Evolutionary conservation across 2,797 vertebrate species (phyloP), one percentile per base, ranked within the genome.

Genomic region (Cyclura pinguis): DNA sequence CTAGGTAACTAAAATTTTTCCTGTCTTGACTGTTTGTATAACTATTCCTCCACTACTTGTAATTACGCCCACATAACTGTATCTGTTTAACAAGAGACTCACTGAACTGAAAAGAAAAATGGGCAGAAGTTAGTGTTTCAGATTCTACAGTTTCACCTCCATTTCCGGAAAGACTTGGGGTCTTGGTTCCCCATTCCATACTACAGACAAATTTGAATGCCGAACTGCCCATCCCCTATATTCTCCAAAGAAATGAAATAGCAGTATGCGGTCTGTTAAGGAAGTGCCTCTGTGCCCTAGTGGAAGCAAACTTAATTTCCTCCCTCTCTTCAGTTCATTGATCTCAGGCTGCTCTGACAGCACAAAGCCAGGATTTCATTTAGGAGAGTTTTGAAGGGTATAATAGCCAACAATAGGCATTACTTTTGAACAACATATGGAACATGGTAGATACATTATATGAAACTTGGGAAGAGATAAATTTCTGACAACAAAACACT

Each of bases 381-480:
- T 0, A 0, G 13, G 10, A 27, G 18, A 67, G 1, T 47, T 38
- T 90, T 77, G 0, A 82, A 14, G 55, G 0, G 24, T 69, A 24
- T 8, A 83, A 32, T 3, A 80, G 22, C 14, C 1, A 24, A 13
- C 42, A 62, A 1, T 12, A 32, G 80, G 10, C 50, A 84, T 78
- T 32, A 20, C 5, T 88, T 2, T 35, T 1, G 47, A 0, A 8
- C 86, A 88, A 38, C 35, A 90, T 27, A 12, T 55, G 6, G 50
- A 72, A 38, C 12, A 0, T 0, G 5, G 24, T 0, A 59, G 35
- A 74, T 91, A 64, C 64, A 74, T 38, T 0, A 0, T 0, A 81
- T 64, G 9, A 42, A 86, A 57, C 72, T 74, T 9, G 22, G 16
- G 14, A 85, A 14, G 0, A 47, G 14, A 3, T 0, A 0, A 47